Base-by-base conservation (phyloP, 2,797 vertebrate species). In the Prunella strophiata region DNA sequence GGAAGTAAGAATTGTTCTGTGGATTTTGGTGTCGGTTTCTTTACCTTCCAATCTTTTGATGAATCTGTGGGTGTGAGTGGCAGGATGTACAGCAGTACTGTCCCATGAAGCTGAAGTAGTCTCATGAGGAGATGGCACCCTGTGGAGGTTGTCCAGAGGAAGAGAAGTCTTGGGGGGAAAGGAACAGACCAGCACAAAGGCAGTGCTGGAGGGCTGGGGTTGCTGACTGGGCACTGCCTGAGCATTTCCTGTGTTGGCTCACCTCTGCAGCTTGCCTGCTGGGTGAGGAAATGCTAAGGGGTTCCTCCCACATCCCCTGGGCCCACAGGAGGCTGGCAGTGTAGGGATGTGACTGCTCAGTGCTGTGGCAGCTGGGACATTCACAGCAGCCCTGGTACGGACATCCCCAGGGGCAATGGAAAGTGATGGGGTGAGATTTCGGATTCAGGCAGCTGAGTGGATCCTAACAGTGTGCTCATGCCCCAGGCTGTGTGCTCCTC, bases 291-390 rank as follows among this genome's bases (percentile, higher is more conserved):
- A 14, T 13, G 5, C 6, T 16, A 26, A 55, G 23, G 52, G 30
- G 61, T 21, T 70, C 27, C 23, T 4, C 1, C 2, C 4, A 10
- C 27, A 4, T 59, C 8, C 34, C 21, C 38, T 43, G 40, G 21
- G 21, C 61, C 85, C 1, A 16, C 25, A 27, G 73, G 42, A 86
- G 85, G 58, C 40, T 81, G 57, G 43, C 58, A 25, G 6, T 47
- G 50, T 13, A 8, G 78, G 16, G 62, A 11, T 40, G 30, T 52
- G 54, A 8, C 15, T 29, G 18, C 80, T 85, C 43, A 16, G 36
- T 36, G 54, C 32, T 32, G 54, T 50, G 27, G 48, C 43, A 18
- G 8, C 2, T 3, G 0, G 5, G 62, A 17, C 66, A 30, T 19
- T 36, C 18, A 12, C 42, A 13, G 16, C 55, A 81, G 77, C 43